Conservation (phyloP, 92 coral and sea anemone species). For the Hydrozoanthus gracilis region DNA sequence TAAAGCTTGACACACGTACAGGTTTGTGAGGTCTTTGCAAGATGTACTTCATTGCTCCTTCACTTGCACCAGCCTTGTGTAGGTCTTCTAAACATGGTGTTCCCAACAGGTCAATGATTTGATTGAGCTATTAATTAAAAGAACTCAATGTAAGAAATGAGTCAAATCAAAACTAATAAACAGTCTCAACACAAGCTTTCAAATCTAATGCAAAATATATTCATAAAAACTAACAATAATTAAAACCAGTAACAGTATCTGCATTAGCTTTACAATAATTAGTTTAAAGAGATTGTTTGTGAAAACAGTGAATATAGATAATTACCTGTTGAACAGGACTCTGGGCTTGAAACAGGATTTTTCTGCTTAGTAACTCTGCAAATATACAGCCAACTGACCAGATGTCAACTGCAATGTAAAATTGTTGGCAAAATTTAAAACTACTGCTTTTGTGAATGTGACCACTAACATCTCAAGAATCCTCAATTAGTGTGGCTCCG, state of each 20-base stretch:
- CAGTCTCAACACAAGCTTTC: no score
- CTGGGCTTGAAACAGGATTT: conserved; percentile 95
- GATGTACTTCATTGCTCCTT: conserved; percentile 93
- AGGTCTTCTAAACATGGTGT: conserved; percentile 94
- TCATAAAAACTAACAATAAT: no score
- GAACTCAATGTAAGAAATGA: neutral
- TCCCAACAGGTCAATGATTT: conserved; percentile 88
- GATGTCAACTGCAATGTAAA: conserved; percentile 80
- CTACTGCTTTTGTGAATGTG: neutral
- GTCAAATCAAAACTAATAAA: neutral
- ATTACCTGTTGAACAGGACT: conserved; percentile 99
- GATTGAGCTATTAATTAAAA: conserved; percentile 70
- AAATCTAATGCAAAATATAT: no score
- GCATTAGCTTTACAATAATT: no score
- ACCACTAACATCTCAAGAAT: no score
- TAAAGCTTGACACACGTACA: conserved; percentile 52
- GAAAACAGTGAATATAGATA: neutral
- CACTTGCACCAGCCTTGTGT: conserved; percentile 92
- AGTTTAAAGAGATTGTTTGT: neutral
- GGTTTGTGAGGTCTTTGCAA: conserved; percentile 91
- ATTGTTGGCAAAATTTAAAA: neutral
- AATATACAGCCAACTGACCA: conserved; percentile 99
- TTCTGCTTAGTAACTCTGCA: conserved; percentile 96
- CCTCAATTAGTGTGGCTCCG: no score
- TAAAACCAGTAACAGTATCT: no score